phyloP scores from a whole-genome alignment of 2,797 vertebrate species.

The Eospalax fontanierii region DNA sequence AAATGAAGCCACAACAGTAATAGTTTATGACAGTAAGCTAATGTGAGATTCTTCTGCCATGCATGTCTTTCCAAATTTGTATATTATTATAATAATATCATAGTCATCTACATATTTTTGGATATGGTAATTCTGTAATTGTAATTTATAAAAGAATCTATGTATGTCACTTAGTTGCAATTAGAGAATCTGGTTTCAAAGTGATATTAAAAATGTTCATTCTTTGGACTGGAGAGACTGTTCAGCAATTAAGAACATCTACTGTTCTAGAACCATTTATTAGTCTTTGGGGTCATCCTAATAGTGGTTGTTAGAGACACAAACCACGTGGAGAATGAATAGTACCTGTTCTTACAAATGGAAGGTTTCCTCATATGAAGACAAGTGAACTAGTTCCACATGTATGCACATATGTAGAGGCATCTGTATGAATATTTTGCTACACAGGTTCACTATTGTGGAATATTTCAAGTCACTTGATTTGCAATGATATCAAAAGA shows the following conservation, averaged over 20 bases:
- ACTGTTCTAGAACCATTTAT: too few species aligned
- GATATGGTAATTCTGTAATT: conserved; percentile 85
- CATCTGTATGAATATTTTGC: not conserved
- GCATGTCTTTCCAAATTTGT: conserved; percentile 83
- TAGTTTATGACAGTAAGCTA: conserved; percentile 87
- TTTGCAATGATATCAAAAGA: not conserved
- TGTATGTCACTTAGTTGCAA: conserved; percentile 79
- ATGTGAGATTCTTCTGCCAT: conserved; percentile 79
- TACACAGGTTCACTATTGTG: not conserved
- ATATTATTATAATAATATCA: conserved; percentile 86
- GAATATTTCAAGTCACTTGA: not conserved
- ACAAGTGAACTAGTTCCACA: not conserved
- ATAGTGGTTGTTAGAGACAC: not conserved
- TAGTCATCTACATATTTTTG: conserved; percentile 82
- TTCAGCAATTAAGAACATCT: too few species aligned
- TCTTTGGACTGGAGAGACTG: too few species aligned
- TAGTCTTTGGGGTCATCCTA: not conserved
- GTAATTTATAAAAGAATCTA: conserved; percentile 86
- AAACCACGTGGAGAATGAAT: not conserved
- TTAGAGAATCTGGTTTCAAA: conserved; percentile 74
- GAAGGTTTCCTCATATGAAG: not conserved
- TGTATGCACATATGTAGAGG: not conserved
- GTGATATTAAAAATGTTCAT: conserved; percentile 72
- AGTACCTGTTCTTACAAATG: not conserved
- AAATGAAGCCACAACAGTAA: conserved; percentile 79